Evolutionary conservation across 1,140 invertebrate genomes (phyloP).

Genomic region (Phenacoccus solenopsis): DNA sequence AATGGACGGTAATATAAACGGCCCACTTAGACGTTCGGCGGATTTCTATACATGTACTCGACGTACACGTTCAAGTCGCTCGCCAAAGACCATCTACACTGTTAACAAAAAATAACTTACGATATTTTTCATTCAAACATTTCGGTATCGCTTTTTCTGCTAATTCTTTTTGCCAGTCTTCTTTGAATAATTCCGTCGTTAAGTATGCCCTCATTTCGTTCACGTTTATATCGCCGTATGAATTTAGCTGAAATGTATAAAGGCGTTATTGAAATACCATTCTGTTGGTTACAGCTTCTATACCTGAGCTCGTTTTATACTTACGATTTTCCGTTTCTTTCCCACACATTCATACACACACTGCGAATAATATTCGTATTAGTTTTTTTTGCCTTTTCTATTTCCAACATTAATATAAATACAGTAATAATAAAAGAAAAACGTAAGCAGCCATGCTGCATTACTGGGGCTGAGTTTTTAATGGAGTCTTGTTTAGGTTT

Average conservation of each 20-base stretch:
- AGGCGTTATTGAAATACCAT: not conserved
- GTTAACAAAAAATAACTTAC: slow-evolving; percentile 19
- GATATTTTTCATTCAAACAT: slow-evolving; percentile 21
- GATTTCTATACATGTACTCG: too few relatives aligned
- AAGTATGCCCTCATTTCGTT: slow-evolving; percentile 2
- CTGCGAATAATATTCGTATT: too few relatives aligned
- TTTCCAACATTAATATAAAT: too few relatives aligned
- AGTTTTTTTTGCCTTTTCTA: too few relatives aligned
- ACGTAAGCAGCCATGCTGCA: too few relatives aligned
- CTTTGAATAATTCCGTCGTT: slow-evolving; percentile 20
- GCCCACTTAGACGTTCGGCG: not conserved
- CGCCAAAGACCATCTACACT: too few relatives aligned
- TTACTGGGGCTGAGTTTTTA: too few relatives aligned
- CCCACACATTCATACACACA: not conserved
- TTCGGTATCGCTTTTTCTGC: slow-evolving; percentile 20
- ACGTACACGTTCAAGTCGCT: too few relatives aligned
- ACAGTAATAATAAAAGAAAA: too few relatives aligned
- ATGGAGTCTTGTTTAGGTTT: too few relatives aligned
- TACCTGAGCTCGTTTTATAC: too few relatives aligned
- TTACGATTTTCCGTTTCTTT: not conserved
- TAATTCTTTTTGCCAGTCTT: slow-evolving; percentile 23
- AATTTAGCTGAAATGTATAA: not conserved
- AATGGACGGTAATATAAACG: not conserved
- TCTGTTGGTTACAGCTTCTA: too few relatives aligned
- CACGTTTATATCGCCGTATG: not conserved